These are phyloP conservation scores for Pseudomyrmex sp. DNA, from an alignment of 1,140 invertebrate species.

Conservation along the genomic window DNA sequence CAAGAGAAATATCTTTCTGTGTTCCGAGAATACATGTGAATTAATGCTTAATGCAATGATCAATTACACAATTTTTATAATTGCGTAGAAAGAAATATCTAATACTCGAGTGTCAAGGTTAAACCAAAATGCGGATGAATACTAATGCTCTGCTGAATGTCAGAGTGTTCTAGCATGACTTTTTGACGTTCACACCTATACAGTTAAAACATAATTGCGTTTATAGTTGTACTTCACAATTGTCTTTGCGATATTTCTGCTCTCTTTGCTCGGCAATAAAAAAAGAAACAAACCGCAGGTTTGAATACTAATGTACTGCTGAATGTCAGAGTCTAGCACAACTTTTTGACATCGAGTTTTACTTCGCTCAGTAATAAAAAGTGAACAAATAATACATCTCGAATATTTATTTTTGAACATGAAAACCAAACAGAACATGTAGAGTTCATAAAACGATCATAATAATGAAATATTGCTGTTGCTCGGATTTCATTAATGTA, in stretches of 20 bases:
- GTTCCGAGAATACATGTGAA: conserved; percentile 3
- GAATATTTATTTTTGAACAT: too few relatives aligned
- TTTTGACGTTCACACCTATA: neutral
- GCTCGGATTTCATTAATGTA: conserved; percentile 5
- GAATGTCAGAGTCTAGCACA: too few relatives aligned
- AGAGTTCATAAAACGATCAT: neutral
- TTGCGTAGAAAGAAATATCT: conserved; percentile 53
- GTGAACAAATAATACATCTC: too few relatives aligned
- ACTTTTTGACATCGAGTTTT: too few relatives aligned
- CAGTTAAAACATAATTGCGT: neutral
- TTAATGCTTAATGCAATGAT: conserved; percentile 21
- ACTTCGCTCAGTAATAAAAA: too few relatives aligned
- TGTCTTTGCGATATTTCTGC: neutral
- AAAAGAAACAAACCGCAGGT: neutral
- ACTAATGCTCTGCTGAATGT: conserved; percentile 67
- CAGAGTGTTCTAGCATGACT: conserved; percentile 26
- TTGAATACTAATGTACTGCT: too few relatives aligned
- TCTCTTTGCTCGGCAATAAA: neutral
- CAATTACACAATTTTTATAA: neutral
- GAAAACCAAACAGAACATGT: too few relatives aligned
- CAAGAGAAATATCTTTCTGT: neutral
- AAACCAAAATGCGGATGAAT: conserved; percentile 66
- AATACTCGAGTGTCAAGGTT: conserved; percentile 72
- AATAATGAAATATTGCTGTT: neutral
- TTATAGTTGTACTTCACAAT: neutral